Evolutionary conservation across 2,888 invertebrate species (phyloP).

Genomic region (Gibbula magus): DNA sequence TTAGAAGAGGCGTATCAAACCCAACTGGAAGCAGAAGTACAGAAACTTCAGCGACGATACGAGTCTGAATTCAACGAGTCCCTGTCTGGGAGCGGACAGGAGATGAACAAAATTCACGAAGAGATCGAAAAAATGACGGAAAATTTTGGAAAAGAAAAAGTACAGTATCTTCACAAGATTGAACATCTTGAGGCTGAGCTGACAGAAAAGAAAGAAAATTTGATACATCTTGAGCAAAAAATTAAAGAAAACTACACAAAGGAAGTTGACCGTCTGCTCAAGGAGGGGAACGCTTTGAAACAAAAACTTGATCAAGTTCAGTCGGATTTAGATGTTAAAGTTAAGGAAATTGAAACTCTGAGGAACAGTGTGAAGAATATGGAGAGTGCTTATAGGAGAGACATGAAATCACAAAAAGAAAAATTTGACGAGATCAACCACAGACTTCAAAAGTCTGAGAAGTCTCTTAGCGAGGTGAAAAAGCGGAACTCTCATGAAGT

Average conservation of each 20-base stretch:
- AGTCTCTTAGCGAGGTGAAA: background rate
- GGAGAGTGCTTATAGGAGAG: slow-evolving; percentile 24
- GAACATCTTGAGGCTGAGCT: slow-evolving; percentile 40
- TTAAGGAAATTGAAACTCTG: slow-evolving; percentile 41
- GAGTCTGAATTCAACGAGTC: background rate
- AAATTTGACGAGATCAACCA: slow-evolving; percentile 12
- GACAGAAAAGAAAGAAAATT: slow-evolving; percentile 23
- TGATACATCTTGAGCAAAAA: slow-evolving; percentile 33
- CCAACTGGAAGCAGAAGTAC: slow-evolving; percentile 48
- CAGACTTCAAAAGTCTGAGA: background rate
- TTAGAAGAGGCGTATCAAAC: slow-evolving; percentile 52
- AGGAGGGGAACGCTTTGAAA: background rate
- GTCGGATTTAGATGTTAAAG: slow-evolving; percentile 30
- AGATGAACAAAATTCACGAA: background rate
- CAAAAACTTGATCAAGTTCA: slow-evolving; percentile 23
- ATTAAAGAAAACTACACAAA: slow-evolving; percentile 38
- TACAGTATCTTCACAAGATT: background rate
- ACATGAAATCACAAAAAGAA: slow-evolving; percentile 22
- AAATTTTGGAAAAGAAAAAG: background rate
- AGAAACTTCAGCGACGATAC: slow-evolving; percentile 13
- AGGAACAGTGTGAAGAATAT: slow-evolving; percentile 29
- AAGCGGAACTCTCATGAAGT: background rate
- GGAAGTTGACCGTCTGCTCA: slow-evolving; percentile 28
- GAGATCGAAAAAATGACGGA: background rate
- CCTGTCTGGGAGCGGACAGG: background rate